Percentiles rank a stretch among this genome's conserved stretches.
Evolutionary conservation across 2,888 invertebrate genomes (phyloP).

Genomic region (Caenorhabditis angaria): DNA sequence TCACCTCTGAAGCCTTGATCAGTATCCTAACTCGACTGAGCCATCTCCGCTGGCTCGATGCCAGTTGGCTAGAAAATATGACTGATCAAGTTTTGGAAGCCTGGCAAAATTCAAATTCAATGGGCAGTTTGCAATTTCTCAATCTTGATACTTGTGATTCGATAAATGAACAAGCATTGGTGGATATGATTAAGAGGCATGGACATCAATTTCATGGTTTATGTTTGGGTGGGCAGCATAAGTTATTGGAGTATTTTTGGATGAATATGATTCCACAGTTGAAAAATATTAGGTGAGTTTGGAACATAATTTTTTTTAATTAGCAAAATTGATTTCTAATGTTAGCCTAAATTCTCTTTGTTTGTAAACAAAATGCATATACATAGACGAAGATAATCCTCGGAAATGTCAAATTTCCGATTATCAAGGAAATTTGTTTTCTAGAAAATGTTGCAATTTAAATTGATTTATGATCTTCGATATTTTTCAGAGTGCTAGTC

Average conservation of each 20-base stretch:
- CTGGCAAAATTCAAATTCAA: slow-evolving; percentile 85
- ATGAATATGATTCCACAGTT: slow-evolving; percentile 90
- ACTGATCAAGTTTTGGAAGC: slow-evolving; percentile 90
- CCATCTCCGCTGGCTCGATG: slow-evolving; percentile 86
- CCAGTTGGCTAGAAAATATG: slow-evolving; percentile 96
- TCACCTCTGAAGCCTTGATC: slow-evolving; percentile 90
- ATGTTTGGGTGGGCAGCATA: slow-evolving; percentile 89
- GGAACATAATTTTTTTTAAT: no score
- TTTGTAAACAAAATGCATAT: no score
- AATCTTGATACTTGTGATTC: slow-evolving; percentile 96
- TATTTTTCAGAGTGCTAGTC: slow-evolving; percentile 83
- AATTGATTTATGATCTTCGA: not conserved
- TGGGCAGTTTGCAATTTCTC: slow-evolving; percentile 83
- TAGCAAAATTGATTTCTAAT: no score
- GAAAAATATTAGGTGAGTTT: slow-evolving; percentile 85
- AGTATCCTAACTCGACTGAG: slow-evolving; percentile 90
- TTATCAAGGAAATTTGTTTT: no score
- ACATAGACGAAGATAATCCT: no score
- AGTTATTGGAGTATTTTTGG: slow-evolving; percentile 95
- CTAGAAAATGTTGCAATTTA: no score
- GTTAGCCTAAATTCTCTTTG: no score
- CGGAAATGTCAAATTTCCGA: no score
- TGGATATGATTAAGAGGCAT: slow-evolving; percentile 88
- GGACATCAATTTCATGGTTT: slow-evolving; percentile 89
- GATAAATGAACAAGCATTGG: slow-evolving; percentile 88